phyloP scores from a whole-genome alignment of 2,113 vertebrate species.

The Eretmochelys imbricata region DNA sequence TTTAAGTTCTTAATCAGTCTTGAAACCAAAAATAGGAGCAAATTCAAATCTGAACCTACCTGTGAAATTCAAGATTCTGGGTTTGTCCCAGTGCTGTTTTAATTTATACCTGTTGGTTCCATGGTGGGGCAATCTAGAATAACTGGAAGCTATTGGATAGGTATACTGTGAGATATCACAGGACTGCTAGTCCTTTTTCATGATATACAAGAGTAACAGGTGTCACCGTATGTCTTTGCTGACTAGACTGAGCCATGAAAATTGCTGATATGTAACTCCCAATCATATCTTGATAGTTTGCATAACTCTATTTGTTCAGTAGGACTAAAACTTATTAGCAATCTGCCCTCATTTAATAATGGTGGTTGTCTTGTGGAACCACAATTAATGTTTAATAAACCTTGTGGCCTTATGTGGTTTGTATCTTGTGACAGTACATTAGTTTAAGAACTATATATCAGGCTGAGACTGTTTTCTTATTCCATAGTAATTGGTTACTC shows the following conservation, averaged over 20 bases:
- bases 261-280: neutral
- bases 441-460: accelerated
- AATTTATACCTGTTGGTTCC: neutral
- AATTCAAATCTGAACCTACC: neutral
- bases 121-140: accelerated
- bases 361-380: neutral
- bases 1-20: slow-evolving; percentile 7
- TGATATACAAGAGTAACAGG: neutral
- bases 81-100: neutral
- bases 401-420: neutral
- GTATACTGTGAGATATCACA: neutral
- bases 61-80: neutral
- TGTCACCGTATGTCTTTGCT: neutral
- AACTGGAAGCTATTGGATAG: accelerated
- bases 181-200: neutral
- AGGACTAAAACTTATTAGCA: slow-evolving; percentile 4
- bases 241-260: neutral
- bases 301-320: neutral
- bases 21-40: slow-evolving; percentile 5
- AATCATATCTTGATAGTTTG: neutral
- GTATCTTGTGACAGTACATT: neutral
- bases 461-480: neutral
- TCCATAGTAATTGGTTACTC: neutral
- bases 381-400: neutral
- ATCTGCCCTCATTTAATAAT: neutral